Evolutionary conservation across 1,140 invertebrate species (phyloP), one percentile per base, ranked within the genome.

Genomic region (Pseudomyrmex pallidus): DNA sequence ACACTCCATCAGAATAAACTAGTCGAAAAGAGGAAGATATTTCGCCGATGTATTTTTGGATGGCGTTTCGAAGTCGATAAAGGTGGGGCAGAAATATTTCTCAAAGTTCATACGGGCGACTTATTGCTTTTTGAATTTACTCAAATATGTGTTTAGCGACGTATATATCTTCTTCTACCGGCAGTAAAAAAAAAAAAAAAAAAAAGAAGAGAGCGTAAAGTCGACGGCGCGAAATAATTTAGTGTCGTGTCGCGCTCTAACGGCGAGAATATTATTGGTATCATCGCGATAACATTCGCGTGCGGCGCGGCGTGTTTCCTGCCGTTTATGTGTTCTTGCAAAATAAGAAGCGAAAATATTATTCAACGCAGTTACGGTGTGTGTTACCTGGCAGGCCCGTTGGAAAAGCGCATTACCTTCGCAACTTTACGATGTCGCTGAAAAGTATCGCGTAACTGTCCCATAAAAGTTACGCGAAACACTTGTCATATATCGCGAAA

Each of bases 401-500:
- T 35, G 52, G 63, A 35, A 56, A 74, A 83, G 73, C 50, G 74
- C 84, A 84, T 84, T 84, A 88, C 74, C 74, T 77, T 88, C 54
- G 84, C 67, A 74, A 70, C 83, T 88, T 89, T 89, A 89, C 74
- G 86, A 86, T 76, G 83, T 84, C 54, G 54, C 84, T 86, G 84
- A 86, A 88, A 88, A 88, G 80, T 76, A 78, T 86, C 87, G 64
- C 68, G 68, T 74, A 83, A 86, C 77, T 74, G 80, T 88, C 84
- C 68, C 56, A 84, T 88, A 86, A 89, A 89, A 89, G 87, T 89
- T 88, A 88, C 70, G 70, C 77, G 68, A 72, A 88, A 48, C 84
- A 85, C 80, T 86, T 88, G 80, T 88, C 87, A 84, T 88, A 89
- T 74, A 85, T 82, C 70, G 84, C 76, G 57, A 88, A 89, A 89